Conservation (phyloP, 2,888 invertebrate genomes). For the Metallyticus violacea region DNA sequence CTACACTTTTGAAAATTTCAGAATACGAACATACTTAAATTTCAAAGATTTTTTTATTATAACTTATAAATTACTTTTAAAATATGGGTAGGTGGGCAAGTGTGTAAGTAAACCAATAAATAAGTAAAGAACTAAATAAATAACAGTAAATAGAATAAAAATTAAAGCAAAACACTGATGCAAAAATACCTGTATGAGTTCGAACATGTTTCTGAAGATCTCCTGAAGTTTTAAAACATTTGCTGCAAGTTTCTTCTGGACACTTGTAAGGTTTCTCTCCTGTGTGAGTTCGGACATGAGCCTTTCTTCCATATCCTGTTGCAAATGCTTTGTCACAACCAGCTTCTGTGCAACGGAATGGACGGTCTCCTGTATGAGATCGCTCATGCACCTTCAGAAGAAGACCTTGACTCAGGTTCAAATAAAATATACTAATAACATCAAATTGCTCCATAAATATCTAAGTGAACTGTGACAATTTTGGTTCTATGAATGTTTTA, state of each 20-base stretch:
- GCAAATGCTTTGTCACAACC: constrained; percentile 59
- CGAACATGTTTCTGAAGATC: constrained; percentile 59
- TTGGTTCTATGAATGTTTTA: not conserved
- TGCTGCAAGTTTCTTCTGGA: constrained; percentile 51
- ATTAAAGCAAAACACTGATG: not conserved
- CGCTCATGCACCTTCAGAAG: constrained; percentile 52
- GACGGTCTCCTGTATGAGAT: constrained; percentile 52
- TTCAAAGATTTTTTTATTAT: too few species aligned
- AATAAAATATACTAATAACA: not conserved
- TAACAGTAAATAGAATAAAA: too few species aligned
- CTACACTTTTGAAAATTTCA: too few species aligned
- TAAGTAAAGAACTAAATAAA: too few species aligned
- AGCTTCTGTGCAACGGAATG: constrained; percentile 55
- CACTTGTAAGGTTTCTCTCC: constrained; percentile 59
- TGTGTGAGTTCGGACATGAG: constrained; percentile 57
- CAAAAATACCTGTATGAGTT: constrained; percentile 54
- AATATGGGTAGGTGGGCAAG: too few species aligned
- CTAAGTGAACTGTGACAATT: not conserved
- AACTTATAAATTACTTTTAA: too few species aligned
- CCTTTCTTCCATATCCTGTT: constrained; percentile 56
- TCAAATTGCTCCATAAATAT: not conserved
- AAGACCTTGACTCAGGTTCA: not conserved
- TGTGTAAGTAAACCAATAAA: too few species aligned
- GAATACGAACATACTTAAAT: too few species aligned
- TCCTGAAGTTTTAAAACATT: constrained; percentile 60